Base-by-base conservation (phyloP, 2,113 vertebrate species). In the Setophaga coronata region DNA sequence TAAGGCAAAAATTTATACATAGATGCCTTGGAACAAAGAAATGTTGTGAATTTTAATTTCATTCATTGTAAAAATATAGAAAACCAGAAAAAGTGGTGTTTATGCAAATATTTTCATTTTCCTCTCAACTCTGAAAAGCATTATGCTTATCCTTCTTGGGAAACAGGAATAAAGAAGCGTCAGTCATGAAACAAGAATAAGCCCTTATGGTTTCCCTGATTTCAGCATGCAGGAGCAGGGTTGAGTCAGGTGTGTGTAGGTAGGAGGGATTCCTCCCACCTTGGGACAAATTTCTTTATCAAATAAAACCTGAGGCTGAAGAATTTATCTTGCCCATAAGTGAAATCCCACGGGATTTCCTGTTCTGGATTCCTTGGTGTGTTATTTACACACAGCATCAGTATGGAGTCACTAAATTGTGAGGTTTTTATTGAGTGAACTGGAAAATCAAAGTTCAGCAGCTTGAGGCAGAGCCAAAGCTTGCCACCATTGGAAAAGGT, bases 401-500 rank as follows among this genome's bases (percentile, higher is more conserved):
- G 58, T 18, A 61, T 26, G 7, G 6, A 29, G 17, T 29, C 40
- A 54, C 24, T 61, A 61, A 29, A 56, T 40, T 8, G 40, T 64
- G 24, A 85, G 14, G 7, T 1, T 69, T 91, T 92, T 26, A 54
- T 6, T 54, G 40, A 79, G 70, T 6, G 15, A 65, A 60, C 36
- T 53, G 45, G 33, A 90, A 76, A 80, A 82, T 11, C 28, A 54
- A 85, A 69, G 9, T 38, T 71, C 54, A 82, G 26, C 65, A 96
- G 82, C 28, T 36, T 51, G 62, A 79, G 28, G 33, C 60, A 67
- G 70, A 93, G 65, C 16, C 60, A 70, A 74, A 60, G 9, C 28
- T 90, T 3, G 1, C 19, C n/a, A 33, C 0, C 0, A 65, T 18
- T 82, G 34, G 60, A 34, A 53, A 62, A 56, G 3, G 18, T 33